Base-by-base conservation (phyloP, 2,888 invertebrate species). In the Ectropis crepuscularia region DNA sequence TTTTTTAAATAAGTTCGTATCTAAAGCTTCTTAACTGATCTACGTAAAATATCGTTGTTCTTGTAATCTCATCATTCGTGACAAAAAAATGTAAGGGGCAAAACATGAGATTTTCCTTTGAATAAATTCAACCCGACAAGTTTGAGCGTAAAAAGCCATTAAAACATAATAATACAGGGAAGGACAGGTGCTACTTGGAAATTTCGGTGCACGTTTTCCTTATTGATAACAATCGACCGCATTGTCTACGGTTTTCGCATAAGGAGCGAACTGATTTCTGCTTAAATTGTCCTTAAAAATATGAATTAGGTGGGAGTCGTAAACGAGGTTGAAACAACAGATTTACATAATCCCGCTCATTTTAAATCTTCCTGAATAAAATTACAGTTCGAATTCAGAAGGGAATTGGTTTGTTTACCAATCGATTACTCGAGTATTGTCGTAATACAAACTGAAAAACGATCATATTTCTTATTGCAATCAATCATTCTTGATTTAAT, bases 161-260 rank as follows among this genome's bases (percentile, higher is more conserved):
- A 28, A 28, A 28, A 28, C 16, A 28, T 28, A 28, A 28, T 28
- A 28, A 28, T 28, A 28, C 16, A 28, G 8, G 10, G n/a, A 43
- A 53, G 53, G 53, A 55, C 47, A 28, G 5, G 39, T 10, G 5
- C 7, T 38, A 45, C 11, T 54, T 28, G 47, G n/a, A 16, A 11
- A 39, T 55, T 51, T 48, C 47, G 10, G n/a, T 48, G 38, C 48
- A 38, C 55, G 45, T 47, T 43, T 51, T 50, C 42, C 45, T 38
- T 9, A 12, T 11, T 47, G 57, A 62, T 62, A 57, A 57, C 62
- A 57, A 53, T 62, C 57, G 46, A 37, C 37, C 54, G 47, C 55
- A 49, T 49, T 45, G 38, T 51, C 51, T 50, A 63, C 49, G 55
- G 42, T 57, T 46, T 46, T 45, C 50, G 61, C 61, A 55, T 61